These are phyloP conservation scores for Limnephilus marmoratus DNA, from an alignment of 2,888 invertebrate species.

Conservation along the genomic window DNA sequence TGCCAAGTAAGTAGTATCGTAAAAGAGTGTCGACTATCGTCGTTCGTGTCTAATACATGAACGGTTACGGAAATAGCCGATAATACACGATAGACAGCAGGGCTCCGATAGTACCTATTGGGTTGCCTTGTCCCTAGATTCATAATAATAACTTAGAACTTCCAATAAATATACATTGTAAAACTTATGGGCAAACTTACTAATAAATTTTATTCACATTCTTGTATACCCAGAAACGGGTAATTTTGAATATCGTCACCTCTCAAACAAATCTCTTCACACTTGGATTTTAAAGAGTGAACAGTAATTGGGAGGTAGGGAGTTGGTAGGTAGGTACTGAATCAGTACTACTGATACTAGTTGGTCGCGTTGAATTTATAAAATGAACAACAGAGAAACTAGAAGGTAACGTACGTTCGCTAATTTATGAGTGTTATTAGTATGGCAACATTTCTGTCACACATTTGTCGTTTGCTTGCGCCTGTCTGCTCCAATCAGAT, in stretches of 20 bases:
- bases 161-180: too few species aligned
- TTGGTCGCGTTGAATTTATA: not conserved
- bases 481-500: conserved; percentile 59
- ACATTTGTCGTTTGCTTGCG: conserved; percentile 37
- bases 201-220: not conserved
- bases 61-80: too few species aligned
- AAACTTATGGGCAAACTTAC: not conserved
- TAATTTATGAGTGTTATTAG: conserved; percentile 6
- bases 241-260: not conserved
- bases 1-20: too few species aligned
- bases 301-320: not conserved
- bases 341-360: not conserved
- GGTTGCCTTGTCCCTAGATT: too few species aligned
- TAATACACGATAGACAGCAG: too few species aligned
- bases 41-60: too few species aligned
- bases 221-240: not conserved
- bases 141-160: too few species aligned
- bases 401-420: not conserved
- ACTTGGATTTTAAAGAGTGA: not conserved
- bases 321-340: not conserved
- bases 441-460: conserved; percentile 14
- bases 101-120: too few species aligned
- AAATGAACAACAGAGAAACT: not conserved
- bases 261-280: not conserved
- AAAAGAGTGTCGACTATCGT: too few species aligned